Evolutionary conservation across 2,888 invertebrate genomes (phyloP).

Genomic region (Tinea semifulvella): DNA sequence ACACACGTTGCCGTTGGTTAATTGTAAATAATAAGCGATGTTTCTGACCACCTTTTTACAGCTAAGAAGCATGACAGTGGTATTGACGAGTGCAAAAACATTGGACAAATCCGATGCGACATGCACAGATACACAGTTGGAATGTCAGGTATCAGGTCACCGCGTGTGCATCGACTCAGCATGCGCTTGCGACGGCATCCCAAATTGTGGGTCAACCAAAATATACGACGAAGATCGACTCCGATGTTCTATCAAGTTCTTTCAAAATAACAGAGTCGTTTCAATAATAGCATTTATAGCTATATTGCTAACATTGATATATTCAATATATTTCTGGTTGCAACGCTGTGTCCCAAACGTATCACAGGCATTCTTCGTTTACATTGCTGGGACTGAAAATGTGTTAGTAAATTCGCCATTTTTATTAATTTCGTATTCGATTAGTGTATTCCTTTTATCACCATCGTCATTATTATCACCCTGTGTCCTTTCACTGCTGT

Average conservation of each 20-base stretch:
- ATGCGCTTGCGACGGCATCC: slow-evolving; percentile 48
- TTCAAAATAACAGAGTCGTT: too few species aligned
- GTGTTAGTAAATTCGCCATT: slow-evolving; percentile 35
- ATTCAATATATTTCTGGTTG: slow-evolving; percentile 49
- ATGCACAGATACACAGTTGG: slow-evolving; percentile 32
- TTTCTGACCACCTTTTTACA: slow-evolving; percentile 25
- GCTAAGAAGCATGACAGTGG: slow-evolving; percentile 40
- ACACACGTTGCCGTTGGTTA: too few species aligned
- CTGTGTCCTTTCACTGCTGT: too few species aligned
- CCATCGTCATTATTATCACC: too few species aligned
- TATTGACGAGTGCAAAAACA: slow-evolving; percentile 40
- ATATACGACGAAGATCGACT: slow-evolving; percentile 53
- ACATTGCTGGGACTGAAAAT: slow-evolving; percentile 47
- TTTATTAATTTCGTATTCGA: too few species aligned
- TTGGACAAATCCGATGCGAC: slow-evolving; percentile 24
- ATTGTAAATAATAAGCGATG: too few species aligned
- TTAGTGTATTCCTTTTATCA: too few species aligned
- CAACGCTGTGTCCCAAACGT: slow-evolving; percentile 49
- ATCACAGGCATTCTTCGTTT: slow-evolving; percentile 53
- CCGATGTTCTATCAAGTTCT: slow-evolving; percentile 36
- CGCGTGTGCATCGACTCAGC: slow-evolving; percentile 46
- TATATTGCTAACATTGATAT: slow-evolving; percentile 38
- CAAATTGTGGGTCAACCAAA: slow-evolving; percentile 51
- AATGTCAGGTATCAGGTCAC: slow-evolving; percentile 46
- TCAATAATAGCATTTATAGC: slow-evolving; percentile 44